Evolutionary conservation across 2,888 invertebrate species (phyloP).

Genomic region (Ferdinandea cuprea): DNA sequence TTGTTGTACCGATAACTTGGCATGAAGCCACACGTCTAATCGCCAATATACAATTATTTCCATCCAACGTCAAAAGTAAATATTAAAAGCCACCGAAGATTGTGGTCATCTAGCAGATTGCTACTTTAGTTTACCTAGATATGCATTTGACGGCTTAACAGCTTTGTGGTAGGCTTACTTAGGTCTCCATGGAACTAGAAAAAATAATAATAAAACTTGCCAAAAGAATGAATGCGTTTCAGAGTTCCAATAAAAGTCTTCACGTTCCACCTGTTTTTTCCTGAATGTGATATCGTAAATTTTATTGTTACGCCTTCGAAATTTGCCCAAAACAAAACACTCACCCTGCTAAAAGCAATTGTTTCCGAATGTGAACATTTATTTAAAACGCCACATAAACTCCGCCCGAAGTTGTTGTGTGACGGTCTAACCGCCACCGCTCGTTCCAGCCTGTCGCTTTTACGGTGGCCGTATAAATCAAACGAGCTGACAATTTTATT

Average conservation of each 20-base stretch:
- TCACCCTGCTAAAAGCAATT: neutral
- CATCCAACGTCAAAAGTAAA: no score
- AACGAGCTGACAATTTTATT: constrained; percentile 71
- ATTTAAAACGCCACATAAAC: constrained; percentile 57
- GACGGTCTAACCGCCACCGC: constrained; percentile 38
- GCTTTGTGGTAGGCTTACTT: no score
- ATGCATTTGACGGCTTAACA: no score
- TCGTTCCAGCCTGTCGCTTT: constrained; percentile 42
- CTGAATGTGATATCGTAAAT: neutral
- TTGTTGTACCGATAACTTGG: no score
- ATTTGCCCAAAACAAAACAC: constrained; percentile 10
- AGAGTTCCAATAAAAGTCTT: neutral
- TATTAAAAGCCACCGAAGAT: no score
- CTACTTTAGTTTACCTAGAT: no score
- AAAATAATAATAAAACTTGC: neutral
- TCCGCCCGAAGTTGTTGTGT: constrained; percentile 17
- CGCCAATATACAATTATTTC: no score
- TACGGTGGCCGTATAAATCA: constrained; percentile 64
- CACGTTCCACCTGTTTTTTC: constrained; percentile 3
- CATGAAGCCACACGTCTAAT: no score
- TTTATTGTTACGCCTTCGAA: neutral
- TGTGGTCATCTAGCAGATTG: no score
- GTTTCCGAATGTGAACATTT: constrained; percentile 39
- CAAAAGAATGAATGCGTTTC: neutral
- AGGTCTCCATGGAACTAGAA: neutral